phyloP scores from a whole-genome alignment of 2,797 vertebrate genomes.

The Peromyscus eremicus region DNA sequence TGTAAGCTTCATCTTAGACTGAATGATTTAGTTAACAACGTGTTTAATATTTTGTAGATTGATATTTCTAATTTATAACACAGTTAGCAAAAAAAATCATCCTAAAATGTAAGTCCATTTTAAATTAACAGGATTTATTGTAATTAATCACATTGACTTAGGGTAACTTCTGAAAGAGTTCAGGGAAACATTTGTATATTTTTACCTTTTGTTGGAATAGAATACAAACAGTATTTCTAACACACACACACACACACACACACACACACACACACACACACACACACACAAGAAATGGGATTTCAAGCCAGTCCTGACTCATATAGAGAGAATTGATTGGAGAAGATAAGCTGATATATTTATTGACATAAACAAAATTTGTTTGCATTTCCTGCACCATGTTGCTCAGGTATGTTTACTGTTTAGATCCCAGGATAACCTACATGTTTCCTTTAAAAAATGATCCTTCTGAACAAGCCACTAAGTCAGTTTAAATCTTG shows the following conservation, averaged over 20 bases:
- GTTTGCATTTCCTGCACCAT: conserved; percentile 68
- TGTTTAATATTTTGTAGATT: not conserved
- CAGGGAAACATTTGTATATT: not conserved
- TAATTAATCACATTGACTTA: conserved; percentile 26
- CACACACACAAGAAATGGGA: conserved; percentile 39
- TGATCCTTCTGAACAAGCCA: conserved; percentile 50
- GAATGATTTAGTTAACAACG: not conserved
- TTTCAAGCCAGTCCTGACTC: conserved; percentile 58
- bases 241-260: not conserved
- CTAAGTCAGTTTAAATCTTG: not conserved
- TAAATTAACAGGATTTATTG: not conserved
- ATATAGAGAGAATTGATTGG: not conserved
- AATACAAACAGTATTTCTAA: conserved; percentile 14
- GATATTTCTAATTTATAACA: not conserved
- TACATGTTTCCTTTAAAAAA: conserved; percentile 65
- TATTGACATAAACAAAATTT: conserved; percentile 67
- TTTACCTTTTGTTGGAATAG: not conserved
- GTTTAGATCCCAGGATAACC: conserved; percentile 55
- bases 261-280: not conserved
- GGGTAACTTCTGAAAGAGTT: conserved; percentile 41
- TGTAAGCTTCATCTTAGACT: conserved; percentile 1
- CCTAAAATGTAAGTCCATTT: not conserved
- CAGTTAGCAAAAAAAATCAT: not conserved
- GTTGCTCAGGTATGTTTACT: conserved; percentile 55
- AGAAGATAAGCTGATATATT: not conserved